Base-by-base conservation (phyloP, 2,113 vertebrate genomes). In the Emydocephalus ijimae region DNA sequence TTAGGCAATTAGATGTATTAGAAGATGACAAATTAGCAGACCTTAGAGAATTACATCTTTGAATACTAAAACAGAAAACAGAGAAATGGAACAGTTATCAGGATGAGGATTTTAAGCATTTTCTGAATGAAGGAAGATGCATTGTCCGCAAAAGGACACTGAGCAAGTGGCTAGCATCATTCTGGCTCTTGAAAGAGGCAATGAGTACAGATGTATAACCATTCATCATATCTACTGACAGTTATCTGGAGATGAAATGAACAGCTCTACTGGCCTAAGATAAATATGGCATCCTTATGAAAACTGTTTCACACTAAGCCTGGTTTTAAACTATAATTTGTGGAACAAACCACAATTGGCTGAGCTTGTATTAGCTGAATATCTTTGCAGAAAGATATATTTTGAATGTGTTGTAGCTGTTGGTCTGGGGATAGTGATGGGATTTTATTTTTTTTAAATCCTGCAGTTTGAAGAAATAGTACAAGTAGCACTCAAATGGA, bases 1-100 rank as follows among this genome's bases (percentile, higher is more conserved):
- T 93, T 89, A 92, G 92, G 90, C 90, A 90, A 94, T 95, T 90
- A 93, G 55, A 85, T 56, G 89, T 93, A 50, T 20, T 87, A 95
- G 86, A 94, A 86, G 87, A 90, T 90, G 69, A 94, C 86, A 91
- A 94, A 94, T 92, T 50, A 43, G 56, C 52, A 69, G 91, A 43
- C 29, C 92, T 29, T 87, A 39, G 48, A 95, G 95, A 94, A 92
- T 93, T 92, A 91, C 29, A 1, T 64, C 45, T 59, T 81, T 93
- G 93, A 48, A 26, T 89, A 23, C 61, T 0, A 1, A 85, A 69
- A 85, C 55, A 85, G 91, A 34, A 12, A 81, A 90, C 14, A 92
- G 91, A 85, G 56, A 90, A 90, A 87, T 55, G 89, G 26, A 90
- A 56, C 15, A 90, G 57, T 12, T 0, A 39, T 0, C 23, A 88